Evolutionary conservation across 2,888 invertebrate species (phyloP), one percentile per base, ranked within the genome.

Genomic region (Kryphioiulus occultus): DNA sequence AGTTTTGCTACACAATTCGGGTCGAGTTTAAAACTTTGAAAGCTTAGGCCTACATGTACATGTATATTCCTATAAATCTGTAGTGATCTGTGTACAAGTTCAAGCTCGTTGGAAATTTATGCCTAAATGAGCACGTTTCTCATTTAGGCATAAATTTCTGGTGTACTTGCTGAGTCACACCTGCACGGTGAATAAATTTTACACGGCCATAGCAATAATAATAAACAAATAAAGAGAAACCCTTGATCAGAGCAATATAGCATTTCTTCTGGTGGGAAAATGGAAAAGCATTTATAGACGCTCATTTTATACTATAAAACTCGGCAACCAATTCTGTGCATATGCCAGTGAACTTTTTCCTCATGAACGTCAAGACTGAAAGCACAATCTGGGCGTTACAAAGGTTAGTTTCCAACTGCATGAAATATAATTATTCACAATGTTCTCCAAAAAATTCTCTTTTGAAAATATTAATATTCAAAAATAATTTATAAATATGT

Each of bases 161-260:
- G 44, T 15, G 15, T 44, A 44, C 44, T 53, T 53, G n/a, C 17
- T 53, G 5, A 5, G n/a, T 5, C 53, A 17, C 53, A 53, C 68
- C 22, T 68, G 68, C 1, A n/a, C 5, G 59, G n/a, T 59, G 59
- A 59, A 59, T 59, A 59, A n/a, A 12, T 19, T 59, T 59, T 59
- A n/a, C 59, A n/a, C n/a, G 59, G 59, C n/a, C 19, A 59, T 59
- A 59, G n/a, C n/a, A 59, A 59, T 59, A 59, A n/a, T n/a, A 47
- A 39, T 39, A 17, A 47, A 47, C 47, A 47, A 47, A 17, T 10
- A 47, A 47, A 47, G 2, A 47, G 47, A 10, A 47, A 15, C 47
- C 12, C 47, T 47, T 47, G 47, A 47, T 12, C 53, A 17, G 17
- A 19, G 53, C 53, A 17, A 53, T 53, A 19, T 47, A 47, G 12